Percentiles rank a stretch among this genome's conserved stretches.
These are phyloP conservation scores for Sminthurides aquaticus DNA, from an alignment of 2,888 invertebrate genomes.

Conservation along the genomic window DNA sequence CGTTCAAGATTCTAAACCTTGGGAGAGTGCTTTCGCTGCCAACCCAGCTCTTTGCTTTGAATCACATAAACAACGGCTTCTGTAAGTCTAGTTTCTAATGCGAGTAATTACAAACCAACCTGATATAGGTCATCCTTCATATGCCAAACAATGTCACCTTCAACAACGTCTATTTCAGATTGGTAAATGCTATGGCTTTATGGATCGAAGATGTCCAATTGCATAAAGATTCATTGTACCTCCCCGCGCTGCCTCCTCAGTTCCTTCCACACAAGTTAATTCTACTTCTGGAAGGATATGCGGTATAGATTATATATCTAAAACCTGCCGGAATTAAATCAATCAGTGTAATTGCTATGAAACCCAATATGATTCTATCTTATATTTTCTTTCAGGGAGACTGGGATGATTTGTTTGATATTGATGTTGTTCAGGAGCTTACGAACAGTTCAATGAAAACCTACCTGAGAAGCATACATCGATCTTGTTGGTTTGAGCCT, in stretches of 20 bases:
- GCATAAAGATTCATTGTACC: slow-evolving; percentile 59
- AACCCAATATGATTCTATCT: no score
- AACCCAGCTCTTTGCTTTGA: slow-evolving; percentile 32
- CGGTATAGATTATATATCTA: no score
- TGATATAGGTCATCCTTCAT: no score
- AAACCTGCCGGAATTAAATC: background rate
- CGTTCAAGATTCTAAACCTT: slow-evolving; percentile 16
- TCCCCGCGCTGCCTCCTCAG: slow-evolving; percentile 64
- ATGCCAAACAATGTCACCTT: slow-evolving; percentile 4
- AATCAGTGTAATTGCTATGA: no score
- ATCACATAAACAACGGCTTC: slow-evolving; percentile 45
- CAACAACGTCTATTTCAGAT: slow-evolving; percentile 46
- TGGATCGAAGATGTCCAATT: slow-evolving; percentile 74
- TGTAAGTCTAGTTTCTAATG: slow-evolving; percentile 41
- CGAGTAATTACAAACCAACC: no score
- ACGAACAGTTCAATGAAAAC: slow-evolving; percentile 19
- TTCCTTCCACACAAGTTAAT: slow-evolving; percentile 61
- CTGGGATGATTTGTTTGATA: slow-evolving; percentile 36
- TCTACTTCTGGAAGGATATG: slow-evolving; percentile 56
- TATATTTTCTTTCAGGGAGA: slow-evolving; percentile 34
- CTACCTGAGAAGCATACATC: slow-evolving; percentile 25
- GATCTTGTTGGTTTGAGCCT: slow-evolving; percentile 34
- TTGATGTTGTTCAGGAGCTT: slow-evolving; percentile 24
- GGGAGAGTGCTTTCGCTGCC: slow-evolving; percentile 24
- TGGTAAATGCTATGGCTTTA: slow-evolving; percentile 59